Base-by-base conservation (phyloP, 2,888 invertebrate species). In the Ormyrus nitidulus region DNA sequence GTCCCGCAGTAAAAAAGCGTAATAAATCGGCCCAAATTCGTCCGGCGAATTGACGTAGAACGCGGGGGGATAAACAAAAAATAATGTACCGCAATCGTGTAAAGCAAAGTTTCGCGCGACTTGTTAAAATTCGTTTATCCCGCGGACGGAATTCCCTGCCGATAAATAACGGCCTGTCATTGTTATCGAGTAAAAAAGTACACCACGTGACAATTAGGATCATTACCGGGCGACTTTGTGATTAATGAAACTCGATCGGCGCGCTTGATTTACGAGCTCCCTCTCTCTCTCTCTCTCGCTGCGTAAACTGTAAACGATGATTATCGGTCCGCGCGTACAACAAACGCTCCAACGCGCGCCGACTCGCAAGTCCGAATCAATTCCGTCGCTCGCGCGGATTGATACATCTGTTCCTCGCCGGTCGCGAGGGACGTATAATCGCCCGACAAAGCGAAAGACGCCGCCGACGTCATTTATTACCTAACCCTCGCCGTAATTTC, bases 211-310 rank as follows among this genome's bases (percentile, higher is more conserved):
- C 76, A 76, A 80, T 72, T 76, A 72, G 65, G 53, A 80, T 80
- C 49, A 80, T 80, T 80, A 71, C 51, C 13, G 59, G n/a, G 65
- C 11, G 70, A 71, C 46, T 75, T 76, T 53, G 13, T 80, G 80
- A 80, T 76, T 80, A 68, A 76, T 80, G 71, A 66, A 56, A 68
- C 56, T 65, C 44, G 54, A 34, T 64, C 11, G 71, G 68, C 59
- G 64, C 56, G 70, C 53, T 71, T 80, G 69, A 76, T 76, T 71
- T 71, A 76, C 58, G 80, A 71, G 54, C 62, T 49, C 56, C 53
- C 19, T 74, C 3, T 34, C 34, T 34, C 34, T 34, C 34, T 34
- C 34, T 34, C 34, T 19, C 19, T 19, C 34, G 34, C 34, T 34
- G 34, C 34, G 64, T 19, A 74, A 70, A 79, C 64, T 54, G 59